Evolutionary conservation across 1,140 invertebrate species (phyloP).

Genomic region (Paramacrobiotus metropolitanus): DNA sequence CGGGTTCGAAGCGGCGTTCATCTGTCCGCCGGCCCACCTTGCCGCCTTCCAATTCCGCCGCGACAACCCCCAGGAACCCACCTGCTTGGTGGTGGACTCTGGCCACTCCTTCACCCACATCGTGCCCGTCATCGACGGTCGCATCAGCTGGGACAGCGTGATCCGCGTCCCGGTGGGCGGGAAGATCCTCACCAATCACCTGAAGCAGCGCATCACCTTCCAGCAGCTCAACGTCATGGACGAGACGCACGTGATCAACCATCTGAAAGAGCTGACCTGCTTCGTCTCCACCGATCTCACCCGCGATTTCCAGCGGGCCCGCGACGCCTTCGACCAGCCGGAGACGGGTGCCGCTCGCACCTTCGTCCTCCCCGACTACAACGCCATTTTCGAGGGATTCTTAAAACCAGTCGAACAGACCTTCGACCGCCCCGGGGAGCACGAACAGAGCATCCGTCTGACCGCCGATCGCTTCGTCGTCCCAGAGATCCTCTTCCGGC

Average conservation of each 20-base stretch:
- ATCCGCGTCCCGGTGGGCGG: conserved; percentile 76
- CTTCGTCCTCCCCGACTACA: conserved; percentile 88
- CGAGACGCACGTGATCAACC: conserved; percentile 95
- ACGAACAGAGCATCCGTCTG: conserved; percentile 27
- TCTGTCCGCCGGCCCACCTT: conserved; percentile 27
- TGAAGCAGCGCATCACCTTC: conserved; percentile 93
- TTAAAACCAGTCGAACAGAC: conserved; percentile 31
- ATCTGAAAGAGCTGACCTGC: conserved; percentile 91
- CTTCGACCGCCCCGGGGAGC: conserved; percentile 33
- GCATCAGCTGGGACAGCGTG: conserved; percentile 30
- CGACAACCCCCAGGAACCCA: conserved; percentile 30
- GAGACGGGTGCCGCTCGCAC: conserved; percentile 49
- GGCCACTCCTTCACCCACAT: conserved; percentile 91
- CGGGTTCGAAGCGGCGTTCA: conserved; percentile 49
- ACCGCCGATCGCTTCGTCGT: conserved; percentile 27
- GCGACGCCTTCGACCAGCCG: no score
- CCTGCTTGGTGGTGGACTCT: conserved; percentile 65
- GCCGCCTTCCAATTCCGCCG: conserved; percentile 30
- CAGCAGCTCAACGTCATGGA: conserved; percentile 90
- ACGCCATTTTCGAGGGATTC: conserved; percentile 53
- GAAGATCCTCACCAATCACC: conserved; percentile 86
- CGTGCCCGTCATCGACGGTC: conserved; percentile 73
- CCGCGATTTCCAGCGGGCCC: conserved; percentile 31
- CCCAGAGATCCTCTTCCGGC: conserved; percentile 81
- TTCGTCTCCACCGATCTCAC: conserved; percentile 71